Evolutionary conservation across 2,113 vertebrate genomes (phyloP).

Genomic region (Bettongia penicillata): DNA sequence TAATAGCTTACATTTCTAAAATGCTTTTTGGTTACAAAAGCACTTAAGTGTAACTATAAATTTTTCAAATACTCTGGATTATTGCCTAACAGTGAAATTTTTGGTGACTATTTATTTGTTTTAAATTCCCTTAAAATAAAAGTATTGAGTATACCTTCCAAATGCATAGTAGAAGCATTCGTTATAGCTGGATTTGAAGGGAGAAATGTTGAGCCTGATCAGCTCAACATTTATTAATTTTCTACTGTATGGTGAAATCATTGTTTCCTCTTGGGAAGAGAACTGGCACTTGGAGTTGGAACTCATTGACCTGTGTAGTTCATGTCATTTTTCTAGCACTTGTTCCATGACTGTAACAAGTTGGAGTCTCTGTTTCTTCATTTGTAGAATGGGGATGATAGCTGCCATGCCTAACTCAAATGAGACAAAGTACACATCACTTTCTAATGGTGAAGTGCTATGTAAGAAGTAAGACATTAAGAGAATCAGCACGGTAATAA

Average conservation of each 20-base stretch:
- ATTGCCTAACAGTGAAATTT: conserved; percentile 25
- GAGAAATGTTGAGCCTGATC: background rate
- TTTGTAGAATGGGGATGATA: background rate
- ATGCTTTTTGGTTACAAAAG: background rate
- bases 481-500: background rate
- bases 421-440: background rate
- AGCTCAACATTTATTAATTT: background rate
- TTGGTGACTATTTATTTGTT: background rate
- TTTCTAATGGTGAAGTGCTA: background rate
- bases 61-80: background rate
- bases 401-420: background rate
- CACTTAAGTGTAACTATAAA: background rate
- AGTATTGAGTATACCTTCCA: background rate
- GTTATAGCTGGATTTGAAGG: background rate
- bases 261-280: background rate
- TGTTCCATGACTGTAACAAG: background rate
- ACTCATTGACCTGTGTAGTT: background rate
- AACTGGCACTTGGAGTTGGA: background rate
- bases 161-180: conserved; percentile 4
- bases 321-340: background rate
- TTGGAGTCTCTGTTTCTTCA: background rate
- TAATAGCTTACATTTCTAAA: background rate
- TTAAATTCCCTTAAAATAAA: conserved; percentile 27
- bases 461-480: conserved; percentile 30
- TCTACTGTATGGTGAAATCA: background rate